Base-by-base conservation (phyloP, 2,888 invertebrate genomes). In the Nomada goodeniana region DNA sequence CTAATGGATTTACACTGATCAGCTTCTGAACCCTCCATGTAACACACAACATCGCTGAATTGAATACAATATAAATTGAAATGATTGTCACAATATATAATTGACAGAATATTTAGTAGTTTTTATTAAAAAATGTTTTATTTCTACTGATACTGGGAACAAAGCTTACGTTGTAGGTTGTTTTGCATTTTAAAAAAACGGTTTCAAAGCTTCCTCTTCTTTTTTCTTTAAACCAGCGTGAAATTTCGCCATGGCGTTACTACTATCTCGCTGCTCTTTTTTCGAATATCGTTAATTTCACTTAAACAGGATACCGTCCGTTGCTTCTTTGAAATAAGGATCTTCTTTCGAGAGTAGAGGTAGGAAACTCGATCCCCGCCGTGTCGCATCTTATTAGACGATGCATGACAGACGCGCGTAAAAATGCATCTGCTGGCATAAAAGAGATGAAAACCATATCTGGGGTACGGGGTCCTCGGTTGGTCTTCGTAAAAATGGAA, bases 331-430 rank as follows among this genome's bases (percentile, higher is more conserved):
- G 50, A 71, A 71, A 63, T 15, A 44, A 61, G 82, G 67, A 71
- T 82, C 80, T 44, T 60, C 79, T 82, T 79, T 67, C 67, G 20
- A 44, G 64, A 60, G 60, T 23, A 47, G n/a, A 53, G 55, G 29
- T 50, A 23, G 60, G 80, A 80, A 82, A 80, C 64, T 64, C 68
- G 80, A 80, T 80, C 68, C 36, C 42, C 10, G 65, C 53, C 69
- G 5, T 61, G 80, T 68, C 80, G 55, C 69, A 73, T 76, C 76
- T 60, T 73, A 82, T 82, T 73, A 80, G 73, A 69, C 42, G 76
- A 70, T 61, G 65, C 73, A 47, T 80, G 76, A 73, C 68, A 75
- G 61, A 76, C 80, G 59, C 59, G 60, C 42, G 64, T 72, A 61
- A 73, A 61, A 53, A 72, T 57, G 72, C 72, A 65, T 76, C 80